A percentile compares a stretch with the other conserved stretches of the same genome.
These are phyloP conservation scores for Pelodiscus sinensis DNA, from an alignment of 2,113 vertebrate genomes.

Conservation along the genomic window DNA sequence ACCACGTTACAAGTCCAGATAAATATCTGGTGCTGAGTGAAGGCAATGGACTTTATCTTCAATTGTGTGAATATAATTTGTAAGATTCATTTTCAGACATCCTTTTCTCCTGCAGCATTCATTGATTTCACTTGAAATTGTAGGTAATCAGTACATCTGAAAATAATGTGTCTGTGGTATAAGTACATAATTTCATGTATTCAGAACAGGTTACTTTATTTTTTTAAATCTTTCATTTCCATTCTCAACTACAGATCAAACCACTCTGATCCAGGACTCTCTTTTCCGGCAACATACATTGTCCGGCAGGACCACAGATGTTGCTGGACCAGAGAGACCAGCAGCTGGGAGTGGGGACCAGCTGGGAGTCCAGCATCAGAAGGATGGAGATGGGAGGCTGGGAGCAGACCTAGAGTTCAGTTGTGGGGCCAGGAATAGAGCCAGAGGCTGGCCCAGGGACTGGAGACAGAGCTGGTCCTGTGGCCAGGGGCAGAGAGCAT, in stretches of 20 bases:
- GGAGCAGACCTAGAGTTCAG: too few relatives aligned
- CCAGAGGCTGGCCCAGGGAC: too few relatives aligned
- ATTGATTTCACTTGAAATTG: not conserved
- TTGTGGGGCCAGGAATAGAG: too few relatives aligned
- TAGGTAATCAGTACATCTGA: not conserved
- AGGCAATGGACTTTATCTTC: not conserved
- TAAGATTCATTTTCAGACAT: not conserved
- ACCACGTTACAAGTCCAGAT: not conserved
- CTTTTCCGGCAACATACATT: too few relatives aligned
- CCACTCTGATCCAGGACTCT: too few relatives aligned
- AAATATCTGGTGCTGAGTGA: not conserved
- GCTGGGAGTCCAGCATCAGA: too few relatives aligned
- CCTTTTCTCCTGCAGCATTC: not conserved
- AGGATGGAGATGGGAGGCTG: too few relatives aligned
- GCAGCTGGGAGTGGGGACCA: too few relatives aligned
- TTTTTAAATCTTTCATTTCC: conserved; percentile 4
- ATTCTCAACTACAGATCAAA: not conserved
- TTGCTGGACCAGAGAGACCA: too few relatives aligned
- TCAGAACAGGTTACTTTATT: conserved; percentile 22
- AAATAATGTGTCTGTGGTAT: not conserved
- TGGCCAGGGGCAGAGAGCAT: too few relatives aligned
- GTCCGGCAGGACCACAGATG: too few relatives aligned
- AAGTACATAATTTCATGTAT: not conserved
- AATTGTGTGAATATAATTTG: not conserved
- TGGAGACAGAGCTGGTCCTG: too few relatives aligned